Conservation (phyloP, 1,140 invertebrate species). For the Cyclina sinensis region DNA sequence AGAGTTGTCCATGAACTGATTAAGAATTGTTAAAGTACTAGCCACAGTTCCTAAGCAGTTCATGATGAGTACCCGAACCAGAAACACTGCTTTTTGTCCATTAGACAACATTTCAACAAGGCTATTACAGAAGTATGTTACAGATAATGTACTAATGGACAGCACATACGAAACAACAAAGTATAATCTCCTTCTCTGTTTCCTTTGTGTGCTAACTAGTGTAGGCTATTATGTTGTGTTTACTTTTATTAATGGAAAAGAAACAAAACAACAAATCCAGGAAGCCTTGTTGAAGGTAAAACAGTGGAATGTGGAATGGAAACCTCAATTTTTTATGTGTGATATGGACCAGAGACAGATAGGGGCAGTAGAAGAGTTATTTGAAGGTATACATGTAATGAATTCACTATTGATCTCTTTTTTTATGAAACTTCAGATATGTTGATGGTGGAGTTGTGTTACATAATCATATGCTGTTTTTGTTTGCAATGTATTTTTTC, state of each 20-base stretch:
- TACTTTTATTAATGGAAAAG: not conserved
- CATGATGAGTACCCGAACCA: too few species aligned
- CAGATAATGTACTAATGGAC: conserved; percentile 2
- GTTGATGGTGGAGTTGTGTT: too few species aligned
- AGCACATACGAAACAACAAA: not conserved
- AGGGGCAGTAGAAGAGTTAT: too few species aligned
- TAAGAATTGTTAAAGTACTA: too few species aligned
- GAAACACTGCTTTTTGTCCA: not conserved
- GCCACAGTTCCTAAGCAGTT: too few species aligned
- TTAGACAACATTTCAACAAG: conserved; percentile 4
- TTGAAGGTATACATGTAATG: too few species aligned
- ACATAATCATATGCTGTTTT: too few species aligned
- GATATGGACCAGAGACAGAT: not conserved
- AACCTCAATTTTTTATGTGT: not conserved
- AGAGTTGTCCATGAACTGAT: too few species aligned
- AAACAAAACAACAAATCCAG: not conserved
- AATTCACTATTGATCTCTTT: too few species aligned
- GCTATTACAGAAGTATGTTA: not conserved
- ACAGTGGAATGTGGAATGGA: not conserved
- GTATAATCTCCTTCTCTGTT: not conserved
- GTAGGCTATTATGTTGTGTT: not conserved
- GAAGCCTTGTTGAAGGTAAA: not conserved
- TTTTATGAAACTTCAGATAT: too few species aligned
- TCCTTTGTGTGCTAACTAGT: not conserved
- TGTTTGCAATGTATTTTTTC: too few species aligned